Evolutionary conservation across 2,113 vertebrate genomes (phyloP), one percentile per base, ranked within the genome.

Genomic region (Brachypodius melanocephalos): DNA sequence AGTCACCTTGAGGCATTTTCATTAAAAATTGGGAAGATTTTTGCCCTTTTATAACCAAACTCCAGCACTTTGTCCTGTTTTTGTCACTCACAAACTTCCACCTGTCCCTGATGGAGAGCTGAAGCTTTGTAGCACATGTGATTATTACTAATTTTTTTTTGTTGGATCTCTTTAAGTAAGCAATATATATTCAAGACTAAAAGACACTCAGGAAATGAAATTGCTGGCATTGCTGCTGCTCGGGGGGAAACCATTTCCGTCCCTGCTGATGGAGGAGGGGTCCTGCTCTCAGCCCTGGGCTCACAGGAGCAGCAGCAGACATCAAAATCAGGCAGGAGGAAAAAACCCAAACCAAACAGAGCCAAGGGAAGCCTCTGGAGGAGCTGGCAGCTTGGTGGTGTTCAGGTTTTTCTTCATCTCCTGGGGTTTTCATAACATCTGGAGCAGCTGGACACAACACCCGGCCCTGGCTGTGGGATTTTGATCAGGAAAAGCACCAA

Each of bases 121-220:
- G 78, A 46, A 32, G 34, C 59, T 63, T 72, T 52, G 52, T 7
- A 59, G 43, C 21, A 31, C 24, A 0, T 8, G 42, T 21, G 45
- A 40, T 48, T 25, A 2, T 63, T 69, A 1, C 25, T 29, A 1
- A 18, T 29, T 4, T 43, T 38, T 24, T 32, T 54, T 42, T 40
- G 46, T 48, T 9, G 1, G 1, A 5, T 6, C 40, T 38, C 20
- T 93, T 82, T 94, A 96, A 93, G 59, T 71, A 82, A 93, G 95
- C 67, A 96, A 95, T 97, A 94, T 96, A 65, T 94, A 96, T 97
- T 96, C 94, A 93, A 21, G 83, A 43, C 74, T 94, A 51, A 95
- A 94, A 92, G 86, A 62, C 72, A 59, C 2, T 5, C 89, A 95
- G 95, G 96, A 96, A 97, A 94, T 96, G 36, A 96, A 89, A 95